Percentiles rank a stretch among this genome's conserved stretches.
Conservation (phyloP, 2,113 vertebrate genomes). For the Triplophysa rosa region DNA sequence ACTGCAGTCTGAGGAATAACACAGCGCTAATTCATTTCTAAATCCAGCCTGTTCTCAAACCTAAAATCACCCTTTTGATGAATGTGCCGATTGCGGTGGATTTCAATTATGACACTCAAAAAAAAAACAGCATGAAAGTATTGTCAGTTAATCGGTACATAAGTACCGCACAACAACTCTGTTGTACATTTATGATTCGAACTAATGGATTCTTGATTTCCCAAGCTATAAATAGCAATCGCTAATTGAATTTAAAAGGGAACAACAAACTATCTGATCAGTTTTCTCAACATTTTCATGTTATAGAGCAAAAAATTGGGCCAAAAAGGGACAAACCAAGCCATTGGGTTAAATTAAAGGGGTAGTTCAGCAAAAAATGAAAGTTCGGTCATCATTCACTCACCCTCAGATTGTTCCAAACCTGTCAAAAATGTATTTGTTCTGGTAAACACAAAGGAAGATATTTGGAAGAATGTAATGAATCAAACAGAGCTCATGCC, state of each 20-base stretch:
- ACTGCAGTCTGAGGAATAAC: conserved; percentile 44
- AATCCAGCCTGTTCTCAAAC: conserved; percentile 58
- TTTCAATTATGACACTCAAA: conserved; percentile 57
- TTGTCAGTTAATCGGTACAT: conserved; percentile 47
- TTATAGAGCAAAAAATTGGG: neutral
- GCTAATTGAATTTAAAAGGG: conserved; percentile 31
- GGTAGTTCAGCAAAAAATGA: too few relatives aligned
- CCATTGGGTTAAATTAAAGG: too few relatives aligned
- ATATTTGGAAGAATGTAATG: too few relatives aligned
- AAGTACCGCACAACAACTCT: conserved; percentile 40
- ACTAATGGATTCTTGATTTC: conserved; percentile 51
- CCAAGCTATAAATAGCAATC: conserved; percentile 39
- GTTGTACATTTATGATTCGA: conserved; percentile 37
- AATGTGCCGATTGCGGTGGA: conserved; percentile 54
- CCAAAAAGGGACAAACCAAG: too few relatives aligned
- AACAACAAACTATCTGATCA: conserved; percentile 12
- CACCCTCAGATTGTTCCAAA: too few relatives aligned
- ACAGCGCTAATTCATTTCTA: conserved; percentile 62
- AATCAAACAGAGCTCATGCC: too few relatives aligned
- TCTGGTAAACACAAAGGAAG: too few relatives aligned
- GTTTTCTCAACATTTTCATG: neutral
- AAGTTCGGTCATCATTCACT: too few relatives aligned
- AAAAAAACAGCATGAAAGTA: conserved; percentile 36
- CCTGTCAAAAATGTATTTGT: too few relatives aligned
- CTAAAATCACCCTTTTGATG: conserved; percentile 52